These are phyloP conservation scores for Podargus strigoides DNA, from an alignment of 2,797 vertebrate genomes.

Conservation along the genomic window DNA sequence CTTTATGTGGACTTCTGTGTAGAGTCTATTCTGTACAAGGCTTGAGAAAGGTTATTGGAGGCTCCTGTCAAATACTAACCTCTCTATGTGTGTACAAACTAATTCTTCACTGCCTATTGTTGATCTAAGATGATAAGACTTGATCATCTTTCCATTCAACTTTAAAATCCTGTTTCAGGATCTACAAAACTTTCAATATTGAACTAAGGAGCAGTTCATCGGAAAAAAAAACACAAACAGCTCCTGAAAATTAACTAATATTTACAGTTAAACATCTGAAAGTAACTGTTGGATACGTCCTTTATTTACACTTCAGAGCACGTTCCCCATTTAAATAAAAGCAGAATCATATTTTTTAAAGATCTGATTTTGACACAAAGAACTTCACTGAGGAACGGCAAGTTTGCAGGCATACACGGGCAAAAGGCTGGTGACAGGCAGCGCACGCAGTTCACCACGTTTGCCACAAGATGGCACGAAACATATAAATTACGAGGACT, in stretches of 20 bases:
- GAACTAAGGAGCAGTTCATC: neutral
- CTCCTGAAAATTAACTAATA: neutral
- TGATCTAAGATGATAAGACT: neutral
- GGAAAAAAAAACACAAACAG: neutral
- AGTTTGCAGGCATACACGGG: neutral
- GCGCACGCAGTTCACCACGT: rapidly evolving
- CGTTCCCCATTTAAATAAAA: neutral
- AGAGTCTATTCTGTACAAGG: neutral
- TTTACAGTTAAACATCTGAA: neutral
- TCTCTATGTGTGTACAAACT: neutral
- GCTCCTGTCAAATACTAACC: neutral
- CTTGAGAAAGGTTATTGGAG: neutral
- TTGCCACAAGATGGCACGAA: neutral
- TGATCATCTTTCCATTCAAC: neutral
- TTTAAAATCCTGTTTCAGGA: neutral
- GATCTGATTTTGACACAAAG: rapidly evolving
- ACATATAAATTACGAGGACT: rapidly evolving
- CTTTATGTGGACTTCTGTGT: neutral
- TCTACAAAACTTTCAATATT: neutral
- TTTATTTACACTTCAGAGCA: neutral
- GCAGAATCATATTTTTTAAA: neutral
- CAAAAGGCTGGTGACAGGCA: neutral
- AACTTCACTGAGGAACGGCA: rapidly evolving
- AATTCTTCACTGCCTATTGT: neutral
- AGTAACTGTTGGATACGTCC: neutral